These are phyloP conservation scores for Drosophila acutilabella DNA, from an alignment of 2,888 invertebrate species.

Conservation along the genomic window DNA sequence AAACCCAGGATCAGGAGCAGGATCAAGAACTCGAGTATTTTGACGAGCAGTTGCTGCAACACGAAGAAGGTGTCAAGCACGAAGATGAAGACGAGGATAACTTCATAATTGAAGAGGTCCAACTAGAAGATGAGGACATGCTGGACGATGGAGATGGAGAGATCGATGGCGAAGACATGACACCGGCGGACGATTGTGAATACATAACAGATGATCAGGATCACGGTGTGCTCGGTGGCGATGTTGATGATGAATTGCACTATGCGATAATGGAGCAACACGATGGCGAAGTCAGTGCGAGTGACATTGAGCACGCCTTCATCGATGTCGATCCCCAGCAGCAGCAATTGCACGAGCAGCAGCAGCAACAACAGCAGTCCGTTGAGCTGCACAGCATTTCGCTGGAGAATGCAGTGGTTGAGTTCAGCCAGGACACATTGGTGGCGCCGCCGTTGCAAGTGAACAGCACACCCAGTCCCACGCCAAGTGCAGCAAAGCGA, in stretches of 20 bases:
- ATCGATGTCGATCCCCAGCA: conserved; percentile 58
- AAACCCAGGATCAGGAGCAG: conserved; percentile 71
- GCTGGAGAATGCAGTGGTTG: conserved; percentile 69
- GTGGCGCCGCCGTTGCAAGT: conserved; percentile 57
- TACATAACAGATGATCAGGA: conserved; percentile 71
- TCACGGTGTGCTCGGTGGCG: conserved; percentile 61
- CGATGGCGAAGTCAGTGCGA: conserved; percentile 70
- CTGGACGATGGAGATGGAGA: conserved; percentile 73
- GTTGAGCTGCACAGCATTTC: conserved; percentile 66
- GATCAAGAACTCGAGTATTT: conserved; percentile 49
- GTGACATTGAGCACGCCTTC: conserved; percentile 73
- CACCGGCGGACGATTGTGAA: conserved; percentile 74
- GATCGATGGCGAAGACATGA: conserved; percentile 63
- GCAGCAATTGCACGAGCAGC: conserved; percentile 44
- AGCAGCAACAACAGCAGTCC: conserved; percentile 42
- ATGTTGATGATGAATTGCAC: conserved; percentile 75
- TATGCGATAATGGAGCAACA: conserved; percentile 79
- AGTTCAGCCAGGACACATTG: conserved; percentile 60
- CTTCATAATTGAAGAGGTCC: conserved; percentile 82
- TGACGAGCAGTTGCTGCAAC: conserved; percentile 68
- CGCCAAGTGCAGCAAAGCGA: conserved; percentile 63
- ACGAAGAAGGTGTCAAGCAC: conserved; percentile 65
- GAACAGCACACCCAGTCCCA: conserved; percentile 59
- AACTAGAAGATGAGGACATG: conserved; percentile 81
- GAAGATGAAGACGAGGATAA: conserved; percentile 78